Conservation (phyloP, 2,113 vertebrate genomes). For the Hipposideros armiger region DNA sequence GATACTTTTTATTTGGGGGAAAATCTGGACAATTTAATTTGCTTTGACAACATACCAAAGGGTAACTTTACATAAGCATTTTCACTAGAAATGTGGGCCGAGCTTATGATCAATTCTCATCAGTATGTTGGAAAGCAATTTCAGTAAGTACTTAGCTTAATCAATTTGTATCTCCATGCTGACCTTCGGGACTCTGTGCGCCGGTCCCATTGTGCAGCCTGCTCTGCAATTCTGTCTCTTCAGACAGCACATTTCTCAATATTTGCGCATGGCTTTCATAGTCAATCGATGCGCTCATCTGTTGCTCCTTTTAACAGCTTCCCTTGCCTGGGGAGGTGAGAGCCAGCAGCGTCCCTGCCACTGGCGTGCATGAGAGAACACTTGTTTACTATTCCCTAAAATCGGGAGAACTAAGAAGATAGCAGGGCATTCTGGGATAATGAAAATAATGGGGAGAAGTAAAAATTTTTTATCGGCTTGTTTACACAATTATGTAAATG, state of each 20-base stretch:
- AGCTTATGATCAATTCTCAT: constrained; percentile 67
- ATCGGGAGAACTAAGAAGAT: neutral
- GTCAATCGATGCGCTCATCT: constrained; percentile 51
- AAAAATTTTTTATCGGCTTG: constrained; percentile 62
- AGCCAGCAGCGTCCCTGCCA: neutral
- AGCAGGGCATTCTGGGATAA: constrained; percentile 38
- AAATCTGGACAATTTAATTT: constrained; percentile 35
- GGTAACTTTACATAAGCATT: constrained; percentile 29
- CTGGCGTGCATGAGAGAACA: neutral
- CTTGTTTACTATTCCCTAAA: neutral
- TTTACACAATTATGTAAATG: constrained; percentile 82
- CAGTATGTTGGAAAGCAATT: constrained; percentile 74
- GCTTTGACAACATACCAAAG: constrained; percentile 37
- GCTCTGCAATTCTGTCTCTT: neutral
- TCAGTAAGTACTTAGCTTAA: constrained; percentile 74
- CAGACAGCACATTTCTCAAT: constrained; percentile 38
- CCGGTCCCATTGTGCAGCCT: neutral
- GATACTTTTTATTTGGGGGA: neutral
- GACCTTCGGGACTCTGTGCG: constrained; percentile 52
- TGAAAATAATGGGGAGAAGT: constrained; percentile 53
- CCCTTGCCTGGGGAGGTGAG: neutral
- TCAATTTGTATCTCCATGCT: constrained; percentile 68
- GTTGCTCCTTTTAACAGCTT: neutral
- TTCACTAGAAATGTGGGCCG: neutral
- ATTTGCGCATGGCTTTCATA: constrained; percentile 58